Base-by-base conservation (phyloP, 1,140 invertebrate species). In the roundworm (Caenorhabditis elegans) region DNA sequence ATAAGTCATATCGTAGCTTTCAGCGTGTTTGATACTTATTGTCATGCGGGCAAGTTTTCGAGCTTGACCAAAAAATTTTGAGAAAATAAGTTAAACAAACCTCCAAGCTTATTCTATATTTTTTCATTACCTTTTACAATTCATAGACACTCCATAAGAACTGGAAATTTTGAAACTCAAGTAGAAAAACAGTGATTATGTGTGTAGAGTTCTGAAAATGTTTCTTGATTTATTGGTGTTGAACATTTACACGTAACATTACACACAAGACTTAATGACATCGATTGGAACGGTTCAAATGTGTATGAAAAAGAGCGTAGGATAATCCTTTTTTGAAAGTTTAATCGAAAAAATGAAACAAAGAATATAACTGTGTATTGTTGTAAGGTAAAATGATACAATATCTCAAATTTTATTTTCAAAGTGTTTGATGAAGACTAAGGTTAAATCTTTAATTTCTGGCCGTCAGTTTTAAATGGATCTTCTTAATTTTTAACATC, bases 61-160 rank as follows among this genome's bases (percentile, higher is more conserved):
- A n/a, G n/a, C n/a, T n/a, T n/a, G n/a, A n/a, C n/a, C n/a, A n/a
- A n/a, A n/a, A n/a, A n/a, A n/a, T n/a, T n/a, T n/a, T n/a, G n/a
- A n/a, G n/a, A n/a, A n/a, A n/a, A n/a, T n/a, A n/a, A n/a, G n/a
- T n/a, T n/a, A n/a, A n/a, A n/a, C n/a, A n/a, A n/a, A n/a, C n/a
- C n/a, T n/a, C n/a, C n/a, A n/a, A n/a, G n/a, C n/a, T n/a, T n/a
- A n/a, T n/a, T n/a, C n/a, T n/a, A n/a, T n/a, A n/a, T 19, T 1
- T 10, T 17, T 2, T 24, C 5, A 4, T 2, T 17, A 39, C 60
- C n/a, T 70, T 39, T 39, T 17, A 39, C n/a, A 39, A 39, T 43
- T 70, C 60, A 70, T 70, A 39, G 6, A 70, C 60, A 70, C 60
- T 70, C 60, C 60, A 70, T 70, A 70, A 39, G 60, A 70, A 39